Conservation (phyloP, 2,113 vertebrate genomes). For the Thryonomys swinderianus region DNA sequence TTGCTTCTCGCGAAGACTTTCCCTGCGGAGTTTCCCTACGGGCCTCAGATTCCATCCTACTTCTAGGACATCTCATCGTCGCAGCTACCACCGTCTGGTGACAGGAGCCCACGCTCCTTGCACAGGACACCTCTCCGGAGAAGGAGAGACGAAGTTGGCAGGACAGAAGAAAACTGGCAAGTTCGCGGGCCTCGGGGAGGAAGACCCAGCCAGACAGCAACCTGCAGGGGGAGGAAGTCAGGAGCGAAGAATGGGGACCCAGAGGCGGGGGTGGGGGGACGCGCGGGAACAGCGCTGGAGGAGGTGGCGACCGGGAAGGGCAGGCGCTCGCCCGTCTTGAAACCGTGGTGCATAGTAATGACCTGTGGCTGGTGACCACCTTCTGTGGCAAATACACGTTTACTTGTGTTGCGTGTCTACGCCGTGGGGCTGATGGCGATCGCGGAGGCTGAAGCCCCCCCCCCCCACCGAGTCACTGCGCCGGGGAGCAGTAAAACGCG, state of each 20-base stretch:
- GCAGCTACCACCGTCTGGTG: neutral
- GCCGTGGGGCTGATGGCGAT: neutral
- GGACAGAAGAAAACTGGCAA: neutral
- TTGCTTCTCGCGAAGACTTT: neutral
- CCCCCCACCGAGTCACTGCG: neutral
- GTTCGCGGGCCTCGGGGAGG: neutral
- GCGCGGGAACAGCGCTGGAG: neutral
- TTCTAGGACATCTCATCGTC: neutral
- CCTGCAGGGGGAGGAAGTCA: neutral
- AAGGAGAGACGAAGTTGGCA: neutral
- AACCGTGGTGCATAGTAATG: neutral
- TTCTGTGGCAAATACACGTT: neutral
- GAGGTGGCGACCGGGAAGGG: neutral
- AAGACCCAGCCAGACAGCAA: neutral
- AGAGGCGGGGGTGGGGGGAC: neutral
- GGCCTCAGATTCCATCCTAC: neutral
- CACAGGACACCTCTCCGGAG: neutral
- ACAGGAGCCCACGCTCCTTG: neutral
- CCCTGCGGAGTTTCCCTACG: neutral
- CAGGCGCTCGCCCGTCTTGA: neutral
- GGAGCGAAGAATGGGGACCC: neutral
- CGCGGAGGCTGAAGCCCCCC: neutral
- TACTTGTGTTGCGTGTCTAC: neutral
- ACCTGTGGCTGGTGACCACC: neutral
- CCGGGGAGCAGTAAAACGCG: neutral